A percentile compares a stretch with the other conserved stretches of the same genome.
These are phyloP conservation scores for Dasypolia templi DNA, from an alignment of 2,888 invertebrate genomes.

Conservation along the genomic window DNA sequence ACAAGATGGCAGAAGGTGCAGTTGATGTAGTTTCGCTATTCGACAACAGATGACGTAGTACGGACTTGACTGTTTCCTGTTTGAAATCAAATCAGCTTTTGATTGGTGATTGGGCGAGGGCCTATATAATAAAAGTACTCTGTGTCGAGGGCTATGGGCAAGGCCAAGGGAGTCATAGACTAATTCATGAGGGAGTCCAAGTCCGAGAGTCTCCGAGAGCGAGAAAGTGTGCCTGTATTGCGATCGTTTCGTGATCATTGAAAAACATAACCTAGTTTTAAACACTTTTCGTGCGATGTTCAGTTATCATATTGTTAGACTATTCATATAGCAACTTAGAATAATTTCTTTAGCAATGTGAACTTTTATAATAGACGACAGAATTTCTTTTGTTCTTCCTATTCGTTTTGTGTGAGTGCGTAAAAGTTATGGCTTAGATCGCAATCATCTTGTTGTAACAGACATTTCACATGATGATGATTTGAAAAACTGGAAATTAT, in stretches of 20 bases:
- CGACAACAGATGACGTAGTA: constrained; percentile 35
- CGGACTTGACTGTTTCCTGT: constrained; percentile 24
- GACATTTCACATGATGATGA: not conserved
- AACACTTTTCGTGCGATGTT: not conserved
- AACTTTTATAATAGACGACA: not conserved
- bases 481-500: not conserved
- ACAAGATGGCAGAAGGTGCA: constrained; percentile 43
- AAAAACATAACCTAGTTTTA: constrained; percentile 17
- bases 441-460: not conserved
- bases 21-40: constrained; percentile 42
- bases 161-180: too few relatives aligned
- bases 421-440: not conserved
- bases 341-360: not conserved
- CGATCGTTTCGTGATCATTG: not conserved
- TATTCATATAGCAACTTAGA: not conserved
- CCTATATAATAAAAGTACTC: too few relatives aligned
- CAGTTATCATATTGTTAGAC: not conserved
- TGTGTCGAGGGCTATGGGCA: too few relatives aligned
- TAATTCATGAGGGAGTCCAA: not conserved
- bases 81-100: not conserved
- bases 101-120: constrained; percentile 7
- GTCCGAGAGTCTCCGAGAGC: not conserved
- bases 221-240: too few relatives aligned
- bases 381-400: not conserved
- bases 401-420: not conserved